Evolutionary conservation across 2,797 vertebrate species (phyloP).

Genomic region (Euphonia xanthogaster): DNA sequence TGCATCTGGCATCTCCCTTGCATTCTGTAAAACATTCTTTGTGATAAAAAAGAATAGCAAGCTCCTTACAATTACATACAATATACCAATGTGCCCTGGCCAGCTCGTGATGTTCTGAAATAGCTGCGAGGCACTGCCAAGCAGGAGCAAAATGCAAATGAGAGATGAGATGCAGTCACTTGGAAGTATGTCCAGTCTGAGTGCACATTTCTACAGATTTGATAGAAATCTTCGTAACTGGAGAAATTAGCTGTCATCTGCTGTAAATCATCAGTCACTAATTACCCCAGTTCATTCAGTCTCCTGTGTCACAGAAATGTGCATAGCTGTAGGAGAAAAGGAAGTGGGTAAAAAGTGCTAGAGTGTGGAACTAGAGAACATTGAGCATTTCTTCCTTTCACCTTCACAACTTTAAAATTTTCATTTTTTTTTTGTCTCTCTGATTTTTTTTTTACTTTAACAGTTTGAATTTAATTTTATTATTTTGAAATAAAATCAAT

Average conservation of each 20-base stretch:
- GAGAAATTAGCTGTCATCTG: conserved; percentile 57
- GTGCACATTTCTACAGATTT: neutral
- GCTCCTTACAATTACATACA: neutral
- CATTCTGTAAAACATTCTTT: neutral
- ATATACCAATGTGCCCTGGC: neutral
- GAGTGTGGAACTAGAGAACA: neutral
- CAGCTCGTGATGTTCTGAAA: conserved; percentile 7
- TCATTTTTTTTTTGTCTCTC: neutral
- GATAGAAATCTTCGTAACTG: conserved; percentile 46
- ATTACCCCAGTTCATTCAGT: neutral
- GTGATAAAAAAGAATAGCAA: neutral
- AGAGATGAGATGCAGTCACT: conserved; percentile 11
- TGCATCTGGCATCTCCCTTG: neutral
- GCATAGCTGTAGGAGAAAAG: neutral
- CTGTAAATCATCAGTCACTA: conserved; percentile 20
- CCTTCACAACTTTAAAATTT: neutral
- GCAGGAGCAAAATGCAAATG: conserved; percentile 1
- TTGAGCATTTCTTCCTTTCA: neutral
- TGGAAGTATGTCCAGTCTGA: conserved; percentile 15
- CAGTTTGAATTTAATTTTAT: neutral
- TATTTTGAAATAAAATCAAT: neutral
- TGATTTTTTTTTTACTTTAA: neutral
- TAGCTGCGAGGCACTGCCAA: neutral
- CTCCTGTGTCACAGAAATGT: neutral
- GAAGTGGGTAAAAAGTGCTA: neutral